phyloP scores from a whole-genome alignment of 2,113 vertebrate species.

The Corapipo altera region DNA sequence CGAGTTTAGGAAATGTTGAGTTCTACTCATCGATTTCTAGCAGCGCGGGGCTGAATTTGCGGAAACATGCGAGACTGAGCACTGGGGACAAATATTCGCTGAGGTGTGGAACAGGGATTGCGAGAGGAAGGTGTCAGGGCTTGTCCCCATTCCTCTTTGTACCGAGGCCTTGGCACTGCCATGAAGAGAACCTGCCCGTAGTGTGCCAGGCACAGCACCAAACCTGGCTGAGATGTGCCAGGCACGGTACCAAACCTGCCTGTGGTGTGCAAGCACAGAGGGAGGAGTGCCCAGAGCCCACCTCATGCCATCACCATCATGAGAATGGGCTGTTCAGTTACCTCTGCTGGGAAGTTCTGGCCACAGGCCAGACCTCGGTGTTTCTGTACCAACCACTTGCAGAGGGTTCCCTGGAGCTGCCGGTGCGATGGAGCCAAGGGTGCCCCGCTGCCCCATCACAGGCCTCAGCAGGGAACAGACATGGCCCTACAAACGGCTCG shows the following conservation, averaged over 20 bases:
- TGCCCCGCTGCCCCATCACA: rapidly evolving
- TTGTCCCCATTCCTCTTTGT: not conserved
- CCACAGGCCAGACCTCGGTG: rapidly evolving
- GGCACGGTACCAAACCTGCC: not conserved
- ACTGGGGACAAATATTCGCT: rapidly evolving
- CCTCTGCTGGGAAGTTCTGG: not conserved
- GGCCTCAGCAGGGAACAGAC: not conserved
- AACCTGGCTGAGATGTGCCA: not conserved
- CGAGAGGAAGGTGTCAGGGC: not conserved
- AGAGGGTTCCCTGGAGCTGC: not conserved
- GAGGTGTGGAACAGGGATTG: not conserved
- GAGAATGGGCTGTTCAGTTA: rapidly evolving
- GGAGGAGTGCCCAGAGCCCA: rapidly evolving
- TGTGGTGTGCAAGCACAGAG: not conserved
- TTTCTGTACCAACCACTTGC: rapidly evolving
- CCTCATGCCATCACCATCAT: rapidly evolving
- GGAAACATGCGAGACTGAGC: rapidly evolving
- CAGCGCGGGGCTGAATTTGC: not conserved
- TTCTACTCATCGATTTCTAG: not conserved
- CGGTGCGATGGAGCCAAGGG: rapidly evolving
- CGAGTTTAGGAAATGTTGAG: not conserved
- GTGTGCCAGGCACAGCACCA: not conserved
- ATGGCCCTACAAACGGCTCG: not conserved
- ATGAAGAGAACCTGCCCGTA: rapidly evolving
- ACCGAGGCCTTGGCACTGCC: not conserved